Evolutionary conservation across 1,140 invertebrate genomes (phyloP).

Genomic region (Diabrotica virgifera): DNA sequence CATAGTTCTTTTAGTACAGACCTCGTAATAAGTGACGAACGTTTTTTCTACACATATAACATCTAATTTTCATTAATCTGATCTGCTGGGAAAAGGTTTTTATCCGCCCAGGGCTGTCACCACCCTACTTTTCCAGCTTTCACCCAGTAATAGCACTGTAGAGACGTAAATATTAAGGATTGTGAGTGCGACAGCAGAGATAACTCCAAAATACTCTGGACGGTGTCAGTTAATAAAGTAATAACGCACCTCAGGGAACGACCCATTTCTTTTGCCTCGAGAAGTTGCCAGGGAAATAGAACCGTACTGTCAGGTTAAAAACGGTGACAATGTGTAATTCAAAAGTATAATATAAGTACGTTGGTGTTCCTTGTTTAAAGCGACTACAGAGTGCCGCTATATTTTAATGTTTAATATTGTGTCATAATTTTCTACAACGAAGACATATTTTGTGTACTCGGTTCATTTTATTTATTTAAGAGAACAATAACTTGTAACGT

Average conservation of each 20-base stretch:
- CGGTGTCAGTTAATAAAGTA: slow-evolving; percentile 44
- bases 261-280: slow-evolving; percentile 6
- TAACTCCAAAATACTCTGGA: slow-evolving; percentile 37
- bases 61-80: neutral
- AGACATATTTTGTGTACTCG: no score
- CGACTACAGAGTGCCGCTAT: no score
- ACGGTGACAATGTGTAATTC: no score
- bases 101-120: neutral
- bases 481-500: no score
- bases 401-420: no score
- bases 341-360: no score
- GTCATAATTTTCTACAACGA: no score
- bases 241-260: slow-evolving; percentile 38
- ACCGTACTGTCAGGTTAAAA: no score
- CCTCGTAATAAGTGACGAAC: no score
- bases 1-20: no score
- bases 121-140: neutral
- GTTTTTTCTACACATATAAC: neutral
- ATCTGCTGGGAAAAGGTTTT: neutral
- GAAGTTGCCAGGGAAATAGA: neutral
- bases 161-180: slow-evolving; percentile 38
- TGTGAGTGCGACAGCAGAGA: slow-evolving; percentile 38
- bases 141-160: slow-evolving; percentile 20
- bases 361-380: no score
- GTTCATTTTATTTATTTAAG: no score